Evolutionary conservation across 2,888 invertebrate species (phyloP), one percentile per base, ranked within the genome.

Genomic region (Atherix ibis): DNA sequence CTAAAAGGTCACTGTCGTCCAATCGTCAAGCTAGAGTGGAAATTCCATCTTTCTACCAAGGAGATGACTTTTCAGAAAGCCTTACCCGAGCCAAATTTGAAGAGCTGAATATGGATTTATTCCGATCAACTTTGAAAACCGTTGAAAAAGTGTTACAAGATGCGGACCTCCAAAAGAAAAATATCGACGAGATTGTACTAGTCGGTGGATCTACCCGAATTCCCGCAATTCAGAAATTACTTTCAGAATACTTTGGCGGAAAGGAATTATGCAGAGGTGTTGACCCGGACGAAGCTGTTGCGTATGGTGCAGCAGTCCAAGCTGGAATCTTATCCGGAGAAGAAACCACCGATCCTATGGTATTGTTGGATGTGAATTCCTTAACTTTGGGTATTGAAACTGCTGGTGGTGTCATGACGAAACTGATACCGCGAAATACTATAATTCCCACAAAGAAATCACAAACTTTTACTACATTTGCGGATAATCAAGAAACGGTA

Each of bases 371-470:
- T 60, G 98, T 98, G 35, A 97, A 95, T 62, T 98, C 98, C 46
- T 71, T 99, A 44, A 97, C 98, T 44, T 76, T 98, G 78, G 98
- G 98, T 64, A 98, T 99, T 54, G 98, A 99, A 65, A 99, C 98
- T 27, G 95, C 97, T 31, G 97, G 98, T 43, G 98, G 98, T 46
- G 97, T 98, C 18, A 98, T 99, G 97, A 97, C 97, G 47, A 97
- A 95, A 59, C 71, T 98, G 35, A 98, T 98, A 56, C 84, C 89
- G 34, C 72, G 97, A 49, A 98, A 98, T 71, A 97, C 97, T 17
- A 94, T 95, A 43, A 97, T 99, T 53, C 98, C 98, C 18, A 97
- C 97, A 34, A 97, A 97, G 70, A 97, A 98, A 62, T 89, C 91
- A 0, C 97, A 98, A 65, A 92, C 97, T 56, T 99, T 98, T 76